A percentile compares a stretch with the other conserved stretches of the same genome.
phyloP scores from a whole-genome alignment of 2,888 invertebrate species.

The Cistogaster globosa region DNA sequence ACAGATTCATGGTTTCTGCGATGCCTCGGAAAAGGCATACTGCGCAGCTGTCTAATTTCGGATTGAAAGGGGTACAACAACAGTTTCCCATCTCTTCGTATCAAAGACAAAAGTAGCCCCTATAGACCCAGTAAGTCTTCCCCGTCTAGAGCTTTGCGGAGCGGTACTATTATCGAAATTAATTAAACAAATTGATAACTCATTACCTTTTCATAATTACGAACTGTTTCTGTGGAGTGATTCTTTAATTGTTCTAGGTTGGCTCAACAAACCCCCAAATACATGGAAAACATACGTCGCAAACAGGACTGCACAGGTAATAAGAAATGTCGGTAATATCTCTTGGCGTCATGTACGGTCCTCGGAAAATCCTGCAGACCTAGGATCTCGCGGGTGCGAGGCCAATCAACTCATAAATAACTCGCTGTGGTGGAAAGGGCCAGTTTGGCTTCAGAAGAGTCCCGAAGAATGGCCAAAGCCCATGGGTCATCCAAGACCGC shows the following conservation, averaged over 20 bases:
- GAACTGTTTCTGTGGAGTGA: too few species aligned
- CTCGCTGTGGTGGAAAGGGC: too few species aligned
- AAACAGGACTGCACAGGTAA: neutral
- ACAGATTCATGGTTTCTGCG: too few species aligned
- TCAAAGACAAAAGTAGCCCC: neutral
- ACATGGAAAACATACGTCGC: neutral
- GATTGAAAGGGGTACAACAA: too few species aligned
- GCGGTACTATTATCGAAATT: neutral
- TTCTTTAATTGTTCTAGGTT: neutral
- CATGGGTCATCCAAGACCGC: too few species aligned
- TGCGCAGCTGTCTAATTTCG: too few species aligned
- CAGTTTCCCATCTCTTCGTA: neutral
- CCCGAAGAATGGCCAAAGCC: too few species aligned
- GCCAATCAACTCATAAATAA: too few species aligned
- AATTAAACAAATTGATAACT: neutral
- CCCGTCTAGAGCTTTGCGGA: neutral
- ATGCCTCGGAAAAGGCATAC: too few species aligned
- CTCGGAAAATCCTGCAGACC: neutral
- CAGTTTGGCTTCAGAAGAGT: too few species aligned
- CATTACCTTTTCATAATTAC: neutral
- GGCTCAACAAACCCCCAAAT: neutral
- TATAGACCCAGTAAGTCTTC: conserved; percentile 1
- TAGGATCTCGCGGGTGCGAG: neutral
- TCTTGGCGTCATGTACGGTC: neutral
- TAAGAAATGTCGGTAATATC: neutral